These are phyloP conservation scores for Sebastes iracundus DNA, from an alignment of 2,797 vertebrate genomes.

Conservation along the genomic window DNA sequence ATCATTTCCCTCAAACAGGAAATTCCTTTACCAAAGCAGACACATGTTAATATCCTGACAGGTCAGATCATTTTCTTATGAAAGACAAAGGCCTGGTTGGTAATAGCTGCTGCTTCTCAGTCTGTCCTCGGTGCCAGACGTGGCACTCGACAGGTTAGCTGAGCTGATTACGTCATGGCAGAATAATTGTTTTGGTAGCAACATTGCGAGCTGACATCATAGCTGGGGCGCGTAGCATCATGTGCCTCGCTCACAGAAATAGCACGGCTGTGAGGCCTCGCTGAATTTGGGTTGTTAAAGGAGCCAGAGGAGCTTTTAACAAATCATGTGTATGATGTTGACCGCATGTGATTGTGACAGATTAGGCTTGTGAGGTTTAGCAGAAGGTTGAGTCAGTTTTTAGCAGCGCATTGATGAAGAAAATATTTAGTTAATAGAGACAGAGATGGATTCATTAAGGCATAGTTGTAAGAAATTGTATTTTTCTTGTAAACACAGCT, in stretches of 20 bases:
- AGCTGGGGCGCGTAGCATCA: constrained; percentile 50
- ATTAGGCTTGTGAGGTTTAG: neutral
- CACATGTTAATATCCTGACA: neutral
- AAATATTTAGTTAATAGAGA: neutral
- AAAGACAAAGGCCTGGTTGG: neutral
- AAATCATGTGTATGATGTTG: neutral
- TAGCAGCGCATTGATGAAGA: neutral
- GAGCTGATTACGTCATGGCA: constrained; percentile 61
- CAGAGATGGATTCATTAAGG: neutral
- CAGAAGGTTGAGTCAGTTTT: neutral
- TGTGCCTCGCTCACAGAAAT: constrained; percentile 66
- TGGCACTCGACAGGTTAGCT: constrained; percentile 10
- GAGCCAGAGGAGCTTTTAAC: constrained; percentile 37
- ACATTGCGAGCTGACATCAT: constrained; percentile 69
- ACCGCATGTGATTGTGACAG: constrained; percentile 24
- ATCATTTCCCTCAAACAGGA: neutral
- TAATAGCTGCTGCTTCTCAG: constrained; percentile 14
- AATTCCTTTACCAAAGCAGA: neutral
- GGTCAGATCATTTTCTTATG: neutral
- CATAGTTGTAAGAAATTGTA: neutral
- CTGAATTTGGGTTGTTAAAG: constrained; percentile 33
- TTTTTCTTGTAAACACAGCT: neutral
- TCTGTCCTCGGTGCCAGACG: constrained; percentile 39
- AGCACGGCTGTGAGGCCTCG: constrained; percentile 49
- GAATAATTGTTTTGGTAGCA: constrained; percentile 70